These are phyloP conservation scores for Gouania willdenowi DNA, from an alignment of 2,797 vertebrate genomes.

Conservation along the genomic window DNA sequence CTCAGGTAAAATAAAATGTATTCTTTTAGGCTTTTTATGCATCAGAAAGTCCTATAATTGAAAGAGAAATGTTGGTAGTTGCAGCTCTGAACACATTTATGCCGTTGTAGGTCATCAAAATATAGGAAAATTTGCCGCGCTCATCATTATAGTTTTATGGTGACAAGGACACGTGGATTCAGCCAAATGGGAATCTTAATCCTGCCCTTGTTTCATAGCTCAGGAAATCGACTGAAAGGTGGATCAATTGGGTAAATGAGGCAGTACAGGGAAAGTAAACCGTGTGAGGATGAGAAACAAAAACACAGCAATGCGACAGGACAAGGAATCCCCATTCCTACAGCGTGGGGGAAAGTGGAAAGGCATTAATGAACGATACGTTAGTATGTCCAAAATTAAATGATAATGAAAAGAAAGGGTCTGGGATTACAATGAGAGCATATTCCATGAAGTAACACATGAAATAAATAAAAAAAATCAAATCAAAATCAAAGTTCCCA, in stretches of 20 bases:
- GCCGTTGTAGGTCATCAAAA: constrained; percentile 61
- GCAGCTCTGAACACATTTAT: constrained; percentile 81
- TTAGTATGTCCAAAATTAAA: constrained; percentile 69
- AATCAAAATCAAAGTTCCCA: constrained; percentile 46
- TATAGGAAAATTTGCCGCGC: constrained; percentile 32
- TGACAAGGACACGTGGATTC: constrained; percentile 42
- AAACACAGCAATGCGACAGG: constrained; percentile 61
- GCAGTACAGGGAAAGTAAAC: constrained; percentile 71
- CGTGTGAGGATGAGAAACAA: constrained; percentile 71
- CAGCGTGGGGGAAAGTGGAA: constrained; percentile 53
- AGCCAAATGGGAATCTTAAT: constrained; percentile 59
- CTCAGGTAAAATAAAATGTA: constrained; percentile 36
- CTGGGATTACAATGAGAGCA: constrained; percentile 49
- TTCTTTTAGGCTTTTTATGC: constrained; percentile 36
- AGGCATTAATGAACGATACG: constrained; percentile 53
- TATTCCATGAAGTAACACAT: constrained; percentile 57
- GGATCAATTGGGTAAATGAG: constrained; percentile 81
- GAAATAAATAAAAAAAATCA: constrained; percentile 49
- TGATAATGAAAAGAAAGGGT: constrained; percentile 37
- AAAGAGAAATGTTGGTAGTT: constrained; percentile 41
- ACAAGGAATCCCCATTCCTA: constrained; percentile 61
- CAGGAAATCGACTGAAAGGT: constrained; percentile 76
- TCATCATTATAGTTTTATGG: constrained; percentile 27
- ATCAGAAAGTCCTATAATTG: constrained; percentile 34
- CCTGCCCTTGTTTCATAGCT: constrained; percentile 65